These are phyloP conservation scores for Percina caprodes DNA, from an alignment of 2,113 vertebrate genomes.

Conservation along the genomic window DNA sequence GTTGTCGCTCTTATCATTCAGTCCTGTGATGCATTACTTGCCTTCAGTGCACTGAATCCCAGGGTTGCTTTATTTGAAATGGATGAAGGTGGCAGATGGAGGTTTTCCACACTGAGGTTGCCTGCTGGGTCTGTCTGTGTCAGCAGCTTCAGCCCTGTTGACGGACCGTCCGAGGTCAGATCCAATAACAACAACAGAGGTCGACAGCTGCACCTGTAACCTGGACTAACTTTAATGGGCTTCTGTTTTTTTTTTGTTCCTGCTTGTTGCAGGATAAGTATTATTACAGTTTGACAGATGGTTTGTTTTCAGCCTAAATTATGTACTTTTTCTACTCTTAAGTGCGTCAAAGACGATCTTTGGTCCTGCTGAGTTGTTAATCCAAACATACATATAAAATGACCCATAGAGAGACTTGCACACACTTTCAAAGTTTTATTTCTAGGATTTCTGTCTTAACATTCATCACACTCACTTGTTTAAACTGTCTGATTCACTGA, in stretches of 20 bases:
- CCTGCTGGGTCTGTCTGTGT: conserved; percentile 25
- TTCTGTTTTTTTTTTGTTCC: not conserved
- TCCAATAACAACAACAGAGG: not conserved
- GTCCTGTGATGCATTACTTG: not conserved
- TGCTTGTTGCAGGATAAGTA: not conserved
- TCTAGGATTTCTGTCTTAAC: not conserved
- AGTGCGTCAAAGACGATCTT: not conserved
- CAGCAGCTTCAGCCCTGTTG: too few relatives aligned
- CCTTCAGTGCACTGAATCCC: not conserved
- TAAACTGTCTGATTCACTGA: not conserved
- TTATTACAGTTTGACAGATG: not conserved
- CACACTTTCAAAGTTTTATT: not conserved
- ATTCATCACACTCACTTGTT: not conserved
- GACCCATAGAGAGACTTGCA: not conserved
- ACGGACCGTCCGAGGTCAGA: not conserved
- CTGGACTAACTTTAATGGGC: conserved; percentile 17
- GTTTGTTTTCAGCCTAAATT: not conserved
- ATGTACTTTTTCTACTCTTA: not conserved
- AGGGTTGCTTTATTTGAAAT: not conserved
- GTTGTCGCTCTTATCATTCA: not conserved
- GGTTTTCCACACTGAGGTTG: conserved; percentile 1
- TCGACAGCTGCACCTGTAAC: conserved; percentile 43
- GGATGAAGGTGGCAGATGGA: conserved; percentile 46
- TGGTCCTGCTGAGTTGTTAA: not conserved
- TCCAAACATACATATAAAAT: not conserved